Base-by-base conservation (phyloP, 2,113 vertebrate species). In the Camelus dromedarius region DNA sequence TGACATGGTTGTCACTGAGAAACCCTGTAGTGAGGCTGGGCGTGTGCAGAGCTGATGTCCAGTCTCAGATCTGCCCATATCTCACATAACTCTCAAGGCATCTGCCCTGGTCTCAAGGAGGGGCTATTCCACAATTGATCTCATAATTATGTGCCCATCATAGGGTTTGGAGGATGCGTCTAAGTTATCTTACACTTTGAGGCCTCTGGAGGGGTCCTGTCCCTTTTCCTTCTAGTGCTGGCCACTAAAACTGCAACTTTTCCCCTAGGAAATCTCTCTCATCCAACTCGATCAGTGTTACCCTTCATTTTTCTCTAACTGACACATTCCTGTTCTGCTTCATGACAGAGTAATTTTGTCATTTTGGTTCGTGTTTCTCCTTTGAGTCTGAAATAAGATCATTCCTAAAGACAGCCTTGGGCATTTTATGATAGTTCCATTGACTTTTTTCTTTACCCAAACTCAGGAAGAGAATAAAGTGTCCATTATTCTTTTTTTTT, bases 341-440 rank as follows among this genome's bases (percentile, higher is more conserved):
- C 56, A 32, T 22, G 15, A 22, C 18, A 69, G 38, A 86, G 54
- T 76, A 12, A 32, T 91, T 86, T 67, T 75, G 38, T 75, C 30
- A 70, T 58, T 70, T 90, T 58, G 14, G 19, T 87, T 86, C 26
- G 13, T 32, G 38, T 80, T 95, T 94, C 80, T 88, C 58, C 85
- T 38, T 38, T 52, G 48, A 67, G 52, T 67, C 32, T 95, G 79
- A 86, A 79, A 22, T 76, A 48, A 50, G 76, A 54, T 60, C 72
- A 52, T 93, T 86, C 16, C 46, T 73, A 48, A 89, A 72, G 62
- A 50, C 5, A 52, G 28, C 56, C 15, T 30, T 79, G 22, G 70
- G 3, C 5, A 13, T 62, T 94, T 80, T 80, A 62, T 91, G 75
- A 72, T 69, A 69, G n/a, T 90, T 84, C 70, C 11, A 58, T 14